Conservation (phyloP, 2,888 invertebrate genomes). For the Penaeus monodon region DNA sequence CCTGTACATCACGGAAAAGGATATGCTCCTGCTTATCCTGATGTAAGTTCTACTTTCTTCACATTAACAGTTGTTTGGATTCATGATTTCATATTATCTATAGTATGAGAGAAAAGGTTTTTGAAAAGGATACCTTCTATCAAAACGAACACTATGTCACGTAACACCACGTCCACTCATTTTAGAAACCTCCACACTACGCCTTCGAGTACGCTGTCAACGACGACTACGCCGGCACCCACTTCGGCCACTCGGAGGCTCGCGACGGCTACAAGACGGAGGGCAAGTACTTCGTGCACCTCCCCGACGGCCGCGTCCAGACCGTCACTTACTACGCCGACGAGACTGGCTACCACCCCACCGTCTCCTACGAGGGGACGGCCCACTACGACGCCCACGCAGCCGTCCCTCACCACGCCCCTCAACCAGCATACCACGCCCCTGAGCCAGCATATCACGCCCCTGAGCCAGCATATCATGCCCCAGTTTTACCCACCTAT, state of each 20-base stretch:
- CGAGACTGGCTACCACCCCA: conserved; percentile 27
- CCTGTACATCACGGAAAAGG: neutral
- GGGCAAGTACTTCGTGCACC: conserved; percentile 12
- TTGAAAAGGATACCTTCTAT: too few relatives aligned
- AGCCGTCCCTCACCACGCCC: neutral
- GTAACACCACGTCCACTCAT: too few relatives aligned
- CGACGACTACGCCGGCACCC: conserved; percentile 21
- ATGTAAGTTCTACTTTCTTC: too few relatives aligned
- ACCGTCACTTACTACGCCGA: conserved; percentile 37
- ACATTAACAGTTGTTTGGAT: too few relatives aligned
- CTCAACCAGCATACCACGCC: neutral
- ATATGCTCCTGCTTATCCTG: too few relatives aligned
- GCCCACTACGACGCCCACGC: conserved; percentile 10
- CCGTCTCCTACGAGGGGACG: conserved; percentile 29
- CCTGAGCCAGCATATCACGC: too few relatives aligned
- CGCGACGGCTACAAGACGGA: conserved; percentile 5
- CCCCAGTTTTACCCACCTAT: too few relatives aligned
- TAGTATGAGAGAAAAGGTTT: too few relatives aligned
- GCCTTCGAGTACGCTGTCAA: neutral
- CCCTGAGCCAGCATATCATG: neutral
- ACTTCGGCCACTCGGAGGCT: conserved; percentile 14
- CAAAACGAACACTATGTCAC: too few relatives aligned
- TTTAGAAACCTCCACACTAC: neutral
- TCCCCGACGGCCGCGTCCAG: conserved; percentile 38
- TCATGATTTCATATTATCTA: too few relatives aligned